These are phyloP conservation scores for Apoderus coryli DNA, from an alignment of 2,888 invertebrate genomes.

Conservation along the genomic window DNA sequence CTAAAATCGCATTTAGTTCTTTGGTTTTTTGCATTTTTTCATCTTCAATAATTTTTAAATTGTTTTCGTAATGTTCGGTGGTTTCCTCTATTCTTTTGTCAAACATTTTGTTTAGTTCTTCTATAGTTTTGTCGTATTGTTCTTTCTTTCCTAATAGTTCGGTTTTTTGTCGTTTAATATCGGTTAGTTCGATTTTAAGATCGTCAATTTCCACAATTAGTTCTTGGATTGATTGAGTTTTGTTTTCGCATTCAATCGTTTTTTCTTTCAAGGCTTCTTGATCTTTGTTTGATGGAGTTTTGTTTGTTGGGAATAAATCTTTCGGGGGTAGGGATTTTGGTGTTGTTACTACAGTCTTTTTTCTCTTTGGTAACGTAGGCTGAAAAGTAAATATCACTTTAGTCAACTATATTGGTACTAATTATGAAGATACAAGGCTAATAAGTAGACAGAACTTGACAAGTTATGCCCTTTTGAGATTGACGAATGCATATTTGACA, in stretches of 20 bases:
- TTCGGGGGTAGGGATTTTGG: constrained; percentile 16
- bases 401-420: no score
- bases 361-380: constrained; percentile 26
- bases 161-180: constrained; percentile 31
- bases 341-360: constrained; percentile 16
- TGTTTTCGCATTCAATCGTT: constrained; percentile 38
- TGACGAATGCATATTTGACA: no score
- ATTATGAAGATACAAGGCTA: no score
- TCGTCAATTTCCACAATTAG: constrained; percentile 37
- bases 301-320: constrained; percentile 7
- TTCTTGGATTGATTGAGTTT: constrained; percentile 36
- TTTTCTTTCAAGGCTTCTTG: constrained; percentile 36
- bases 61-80: constrained; percentile 30
- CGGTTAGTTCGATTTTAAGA: constrained; percentile 33
- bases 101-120: constrained; percentile 31
- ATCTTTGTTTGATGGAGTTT: constrained; percentile 12
- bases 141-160: constrained; percentile 29
- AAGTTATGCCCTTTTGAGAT: no score
- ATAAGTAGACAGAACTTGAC: no score
- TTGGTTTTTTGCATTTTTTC: constrained; percentile 23
- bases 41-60: constrained; percentile 31
- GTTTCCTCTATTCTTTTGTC: constrained; percentile 30
- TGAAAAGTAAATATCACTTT: no score
- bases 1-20: constrained; percentile 15
- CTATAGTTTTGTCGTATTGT: constrained; percentile 32